Evolutionary conservation across 2,888 invertebrate genomes (phyloP).

Genomic region (Drosophila picticornis): DNA sequence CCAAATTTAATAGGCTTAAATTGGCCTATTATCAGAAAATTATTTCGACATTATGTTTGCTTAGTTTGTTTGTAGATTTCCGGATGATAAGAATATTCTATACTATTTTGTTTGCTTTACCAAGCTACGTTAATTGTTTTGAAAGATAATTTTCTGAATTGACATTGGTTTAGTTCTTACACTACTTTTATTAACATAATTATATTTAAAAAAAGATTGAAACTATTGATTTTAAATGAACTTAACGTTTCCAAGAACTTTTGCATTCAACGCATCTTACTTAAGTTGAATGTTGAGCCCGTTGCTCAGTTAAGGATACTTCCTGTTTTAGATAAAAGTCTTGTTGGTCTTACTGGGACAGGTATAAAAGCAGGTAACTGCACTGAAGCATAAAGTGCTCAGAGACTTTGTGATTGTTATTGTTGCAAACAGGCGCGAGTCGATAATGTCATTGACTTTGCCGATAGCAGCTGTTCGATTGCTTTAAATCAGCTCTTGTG

Average conservation of each 20-base stretch:
- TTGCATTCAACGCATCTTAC: background rate
- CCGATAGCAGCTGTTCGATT: conserved; percentile 5
- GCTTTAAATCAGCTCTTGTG: conserved; percentile 11
- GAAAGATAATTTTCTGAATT: no score
- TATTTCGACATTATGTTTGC: background rate
- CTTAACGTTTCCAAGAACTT: background rate
- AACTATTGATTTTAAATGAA: background rate
- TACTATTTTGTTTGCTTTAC: background rate
- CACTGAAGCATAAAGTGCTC: conserved; percentile 13
- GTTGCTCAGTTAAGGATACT: background rate
- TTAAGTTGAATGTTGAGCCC: background rate
- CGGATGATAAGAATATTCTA: background rate
- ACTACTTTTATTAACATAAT: background rate
- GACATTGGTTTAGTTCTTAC: background rate
- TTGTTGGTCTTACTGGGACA: background rate
- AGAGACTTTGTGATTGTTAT: background rate
- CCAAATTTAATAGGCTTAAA: no score
- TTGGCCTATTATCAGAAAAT: background rate
- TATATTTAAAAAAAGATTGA: background rate
- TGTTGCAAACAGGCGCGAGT: conserved; percentile 3
- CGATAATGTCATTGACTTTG: conserved; percentile 38
- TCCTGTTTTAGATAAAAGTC: conserved; percentile 21
- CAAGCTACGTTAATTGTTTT: background rate
- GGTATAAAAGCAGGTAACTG: conserved; percentile 15
- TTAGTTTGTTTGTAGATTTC: background rate